These are phyloP conservation scores for Electrophaes corylata DNA, from an alignment of 2,888 invertebrate genomes.

Conservation along the genomic window DNA sequence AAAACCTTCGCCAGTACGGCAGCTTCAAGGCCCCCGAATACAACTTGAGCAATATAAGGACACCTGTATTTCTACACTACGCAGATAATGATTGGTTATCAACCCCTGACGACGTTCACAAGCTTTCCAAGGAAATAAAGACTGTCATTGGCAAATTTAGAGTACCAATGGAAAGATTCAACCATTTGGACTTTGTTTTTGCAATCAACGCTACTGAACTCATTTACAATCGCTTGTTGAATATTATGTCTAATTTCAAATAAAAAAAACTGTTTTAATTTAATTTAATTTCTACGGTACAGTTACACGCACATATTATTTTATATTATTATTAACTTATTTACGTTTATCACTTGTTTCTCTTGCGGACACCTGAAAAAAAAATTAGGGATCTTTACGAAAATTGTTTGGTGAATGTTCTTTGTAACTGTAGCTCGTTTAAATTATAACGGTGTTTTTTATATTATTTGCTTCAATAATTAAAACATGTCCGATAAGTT, in stretches of 20 bases:
- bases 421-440: no score
- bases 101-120: conserved; percentile 70
- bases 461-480: no score
- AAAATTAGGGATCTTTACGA: no score
- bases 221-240: conserved; percentile 81
- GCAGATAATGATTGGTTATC: conserved; percentile 81
- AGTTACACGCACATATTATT: conserved; percentile 28
- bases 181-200: conserved; percentile 85
- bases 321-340: conserved; percentile 28
- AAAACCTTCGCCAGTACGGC: conserved; percentile 75
- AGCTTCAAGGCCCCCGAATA: conserved; percentile 78
- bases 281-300: conserved; percentile 21
- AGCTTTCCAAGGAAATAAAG: conserved; percentile 66
- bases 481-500: no score
- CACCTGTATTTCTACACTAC: conserved; percentile 80
- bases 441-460: no score
- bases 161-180: conserved; percentile 75
- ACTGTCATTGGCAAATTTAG: conserved; percentile 73
- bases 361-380: conserved; percentile 35
- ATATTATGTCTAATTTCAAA: conserved; percentile 70
- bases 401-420: no score
- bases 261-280: conserved; percentile 41
- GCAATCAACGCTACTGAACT: conserved; percentile 83
- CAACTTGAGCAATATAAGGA: conserved; percentile 68
- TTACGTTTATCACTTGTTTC: conserved; percentile 23